Evolutionary conservation across 2,888 invertebrate species (phyloP).

Genomic region (Myopa testacea): DNA sequence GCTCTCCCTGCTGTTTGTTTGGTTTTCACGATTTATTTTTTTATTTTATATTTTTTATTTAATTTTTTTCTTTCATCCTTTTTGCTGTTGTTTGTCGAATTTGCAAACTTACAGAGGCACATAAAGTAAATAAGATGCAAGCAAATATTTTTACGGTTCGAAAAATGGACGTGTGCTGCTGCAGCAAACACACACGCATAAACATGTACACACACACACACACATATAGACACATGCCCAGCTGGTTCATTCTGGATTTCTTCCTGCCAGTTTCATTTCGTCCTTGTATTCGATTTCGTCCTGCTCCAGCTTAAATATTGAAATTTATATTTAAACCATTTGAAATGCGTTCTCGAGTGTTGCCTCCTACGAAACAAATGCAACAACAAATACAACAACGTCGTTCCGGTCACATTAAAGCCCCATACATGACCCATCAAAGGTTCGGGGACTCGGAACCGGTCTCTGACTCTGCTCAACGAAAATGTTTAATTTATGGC

Average conservation of each 20-base stretch:
- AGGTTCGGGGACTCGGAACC: neutral
- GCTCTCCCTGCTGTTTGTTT: slow-evolving; percentile 7
- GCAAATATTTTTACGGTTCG: slow-evolving; percentile 39
- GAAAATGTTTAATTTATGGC: slow-evolving; percentile 43
- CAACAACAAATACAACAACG: neutral
- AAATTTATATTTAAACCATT: slow-evolving; percentile 43
- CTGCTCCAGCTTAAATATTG: slow-evolving; percentile 39
- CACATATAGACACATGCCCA: neutral
- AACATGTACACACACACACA: neutral
- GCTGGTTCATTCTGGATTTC: neutral
- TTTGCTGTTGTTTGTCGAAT: slow-evolving; percentile 5
- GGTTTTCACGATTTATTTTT: neutral
- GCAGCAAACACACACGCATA: neutral
- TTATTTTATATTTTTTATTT: neutral
- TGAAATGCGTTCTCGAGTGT: slow-evolving; percentile 35
- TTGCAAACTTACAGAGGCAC: slow-evolving; percentile 26
- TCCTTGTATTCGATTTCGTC: neutral
- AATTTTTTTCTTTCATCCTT: slow-evolving; percentile 1
- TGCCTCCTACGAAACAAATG: slow-evolving; percentile 28
- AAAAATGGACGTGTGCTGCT: slow-evolving; percentile 21
- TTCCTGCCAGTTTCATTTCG: neutral
- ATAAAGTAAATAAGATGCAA: slow-evolving; percentile 42
- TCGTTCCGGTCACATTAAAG: neutral
- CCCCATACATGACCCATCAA: slow-evolving; percentile 1
- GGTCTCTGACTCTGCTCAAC: slow-evolving; percentile 1